Base-by-base conservation (phyloP, 2,113 vertebrate species). In the Cheirogaleus medius region DNA sequence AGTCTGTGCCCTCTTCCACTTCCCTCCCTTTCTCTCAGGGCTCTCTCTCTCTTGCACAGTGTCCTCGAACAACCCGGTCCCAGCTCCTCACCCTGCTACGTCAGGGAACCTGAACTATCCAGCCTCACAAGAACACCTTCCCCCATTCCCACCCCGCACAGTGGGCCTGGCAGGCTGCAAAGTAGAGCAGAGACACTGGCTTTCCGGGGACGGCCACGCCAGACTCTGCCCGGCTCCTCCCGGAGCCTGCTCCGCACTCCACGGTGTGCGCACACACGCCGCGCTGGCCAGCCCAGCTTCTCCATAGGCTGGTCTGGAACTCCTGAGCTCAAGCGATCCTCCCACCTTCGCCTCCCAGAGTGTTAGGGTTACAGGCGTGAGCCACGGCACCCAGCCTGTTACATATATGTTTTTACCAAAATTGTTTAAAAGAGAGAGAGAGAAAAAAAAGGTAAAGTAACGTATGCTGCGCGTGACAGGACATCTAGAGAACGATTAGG, bases 191-290 rank as follows among this genome's bases (percentile, higher is more conserved):
- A 90, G 32, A n/a, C 39, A 10, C 23, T 14, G 60, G 78, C 47
- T 76, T 29, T 84, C 15, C 80, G 13, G 37, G 14, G 37, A 89
- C 64, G 44, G 29, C 68, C 29, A 32, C 21, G 58, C 21, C 6
- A 34, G 44, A 25, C 21, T 29, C 47, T 56, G n/a, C 56, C 44
- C 25, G 8, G 29, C 17, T 83, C 37, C 44, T 80, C 39, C 71
- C 8, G 18, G 52, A 87, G 52, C 47, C 17, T 4, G 2, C 25
- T 9, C 5, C 21, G 42, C 8, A 5, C 77, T 8, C 0, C 25
- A 42, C 6, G 0, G 1, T 21, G 21, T 3, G 21, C 11, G 9
- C 54, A 29, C 54, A 29, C 64, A 27, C 11, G 27, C 6, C 2
- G 8, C 23, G 5, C 25, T 11, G n/a, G n/a, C 32, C 34, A 71